Evolutionary conservation across 2,888 invertebrate species (phyloP).

Genomic region (Thymelicus sylvestris): DNA sequence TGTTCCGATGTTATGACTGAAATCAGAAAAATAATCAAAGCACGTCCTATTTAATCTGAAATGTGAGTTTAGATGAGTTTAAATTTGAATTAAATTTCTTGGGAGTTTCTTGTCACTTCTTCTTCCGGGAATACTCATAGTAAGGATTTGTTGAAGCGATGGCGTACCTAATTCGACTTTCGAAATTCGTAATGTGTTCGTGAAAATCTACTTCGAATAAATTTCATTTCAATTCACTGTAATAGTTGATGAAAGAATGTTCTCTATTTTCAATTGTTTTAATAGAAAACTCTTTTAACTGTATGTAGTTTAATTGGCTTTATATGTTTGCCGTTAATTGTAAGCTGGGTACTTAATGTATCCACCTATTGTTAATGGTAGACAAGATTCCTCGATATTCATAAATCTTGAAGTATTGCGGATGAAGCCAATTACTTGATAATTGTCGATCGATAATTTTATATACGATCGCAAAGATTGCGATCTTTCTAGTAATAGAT

Average conservation of each 20-base stretch:
- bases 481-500: constrained; percentile 4
- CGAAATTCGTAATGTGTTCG: too few relatives aligned
- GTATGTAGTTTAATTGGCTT: constrained; percentile 18
- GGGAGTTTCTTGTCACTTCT: too few relatives aligned
- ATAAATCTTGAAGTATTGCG: constrained; percentile 22
- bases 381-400: constrained; percentile 14
- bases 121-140: too few relatives aligned
- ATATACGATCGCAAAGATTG: background rate
- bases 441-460: constrained; percentile 17
- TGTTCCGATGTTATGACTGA: too few relatives aligned
- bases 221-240: too few relatives aligned
- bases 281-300: background rate
- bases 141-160: too few relatives aligned
- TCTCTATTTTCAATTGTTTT: background rate
- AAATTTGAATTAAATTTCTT: too few relatives aligned
- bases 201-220: too few relatives aligned
- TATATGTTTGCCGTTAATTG: constrained; percentile 18
- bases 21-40: too few relatives aligned
- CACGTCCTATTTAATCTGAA: too few relatives aligned
- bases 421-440: constrained; percentile 18
- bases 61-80: too few relatives aligned
- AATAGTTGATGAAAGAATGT: background rate
- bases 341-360: background rate
- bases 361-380: constrained; percentile 23
- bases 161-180: too few relatives aligned